Conservation (phyloP, 2,113 vertebrate species). For the Nasalis larvatus region DNA sequence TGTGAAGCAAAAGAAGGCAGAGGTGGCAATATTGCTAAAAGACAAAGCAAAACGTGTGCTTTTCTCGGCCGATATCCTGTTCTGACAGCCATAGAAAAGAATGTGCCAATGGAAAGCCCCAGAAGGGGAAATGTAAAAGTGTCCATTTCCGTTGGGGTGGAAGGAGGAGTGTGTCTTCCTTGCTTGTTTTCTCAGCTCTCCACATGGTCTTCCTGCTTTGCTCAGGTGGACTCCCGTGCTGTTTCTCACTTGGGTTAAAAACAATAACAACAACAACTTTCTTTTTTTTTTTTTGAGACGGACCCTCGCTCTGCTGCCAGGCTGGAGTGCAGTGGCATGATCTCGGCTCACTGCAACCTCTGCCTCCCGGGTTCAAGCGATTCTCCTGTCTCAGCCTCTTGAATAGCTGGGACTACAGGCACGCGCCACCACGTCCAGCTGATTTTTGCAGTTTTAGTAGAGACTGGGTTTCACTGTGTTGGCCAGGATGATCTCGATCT, state of each 20-base stretch:
- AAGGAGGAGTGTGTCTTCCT: accelerated
- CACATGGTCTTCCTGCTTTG: accelerated
- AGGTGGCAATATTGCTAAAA: accelerated
- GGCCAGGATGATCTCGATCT: no score
- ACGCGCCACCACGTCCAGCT: no score
- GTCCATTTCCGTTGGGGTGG: accelerated
- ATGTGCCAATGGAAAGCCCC: accelerated
- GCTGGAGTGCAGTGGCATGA: no score
- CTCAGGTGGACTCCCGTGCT: no score
- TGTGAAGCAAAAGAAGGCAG: background rate
- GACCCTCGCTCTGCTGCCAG: no score
- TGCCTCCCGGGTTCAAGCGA: no score
- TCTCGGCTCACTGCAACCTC: no score
- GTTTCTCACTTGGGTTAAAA: background rate
- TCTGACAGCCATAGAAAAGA: accelerated
- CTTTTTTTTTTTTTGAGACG: background rate
- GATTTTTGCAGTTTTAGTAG: no score
- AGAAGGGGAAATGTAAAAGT: accelerated
- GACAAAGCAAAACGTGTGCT: background rate
- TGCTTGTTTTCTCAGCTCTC: accelerated
- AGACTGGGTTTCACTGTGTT: no score
- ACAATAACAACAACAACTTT: no score
- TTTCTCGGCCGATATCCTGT: accelerated
- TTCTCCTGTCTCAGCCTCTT: no score
- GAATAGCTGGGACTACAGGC: no score